Base-by-base conservation (phyloP, 2,797 vertebrate genomes). In the Lacerta viridis region DNA sequence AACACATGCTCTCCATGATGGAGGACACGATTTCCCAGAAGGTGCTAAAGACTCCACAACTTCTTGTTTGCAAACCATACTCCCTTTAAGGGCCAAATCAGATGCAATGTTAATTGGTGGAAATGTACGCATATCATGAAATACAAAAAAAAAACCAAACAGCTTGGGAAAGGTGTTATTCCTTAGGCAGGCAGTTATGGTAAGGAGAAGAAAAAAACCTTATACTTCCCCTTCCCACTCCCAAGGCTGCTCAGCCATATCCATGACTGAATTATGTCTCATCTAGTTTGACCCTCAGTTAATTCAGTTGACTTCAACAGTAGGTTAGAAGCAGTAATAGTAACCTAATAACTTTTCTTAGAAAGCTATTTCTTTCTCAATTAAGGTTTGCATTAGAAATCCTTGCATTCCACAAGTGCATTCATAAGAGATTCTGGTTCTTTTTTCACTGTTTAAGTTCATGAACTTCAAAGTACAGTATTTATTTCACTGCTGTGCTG, bases 401-500 rank as follows among this genome's bases (percentile, higher is more conserved):
- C 5, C 59, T 74, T 68, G 3, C 39, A 33, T 88, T n/a, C 68
- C 83, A 1, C 17, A 84, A 82, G 8, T 0, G 17, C 1, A 33
- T 55, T 27, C 0, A 25, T 7, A 0, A 0, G 87, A 27, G 10
- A 27, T 83, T 72, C 69, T 77, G 0, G 39, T 11, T 29, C 13
- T 15, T 71, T n/a, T 71, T 71, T 11, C 29, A 64, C 66, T 0
- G 79, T 85, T 88, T 33, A 87, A 86, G 27, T 61, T 91, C 18
- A 59, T 50, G 3, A 87, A 93, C 41, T 82, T 81, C n/a, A 72
- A 88, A 88, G 66, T 74, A 72, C 29, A 0, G 69, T 72, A 83
- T 88, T 94, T 86, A 68, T 90, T 87, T 91, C 66, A 87, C 3
- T 13, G 10, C 29, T 84, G 4, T 43, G n/a, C 33, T 39, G 76